Evolutionary conservation across 2,797 vertebrate species (phyloP).

Genomic region (Hyperoplus immaculatus): DNA sequence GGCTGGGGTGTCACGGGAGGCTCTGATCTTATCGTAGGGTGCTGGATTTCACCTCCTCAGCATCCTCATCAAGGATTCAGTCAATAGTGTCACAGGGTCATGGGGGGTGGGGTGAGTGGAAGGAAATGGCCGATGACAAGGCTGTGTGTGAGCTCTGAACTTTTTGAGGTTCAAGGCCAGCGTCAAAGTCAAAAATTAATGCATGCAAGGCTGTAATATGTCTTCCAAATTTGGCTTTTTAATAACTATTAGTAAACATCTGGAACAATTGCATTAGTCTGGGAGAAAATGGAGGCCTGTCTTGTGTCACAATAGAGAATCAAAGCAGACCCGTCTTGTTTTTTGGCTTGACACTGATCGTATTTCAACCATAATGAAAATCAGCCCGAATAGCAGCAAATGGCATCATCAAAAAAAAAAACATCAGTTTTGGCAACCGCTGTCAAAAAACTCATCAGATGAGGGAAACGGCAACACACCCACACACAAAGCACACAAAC

Average conservation of each 20-base stretch:
- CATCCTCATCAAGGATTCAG: constrained; percentile 89
- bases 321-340: constrained; percentile 9
- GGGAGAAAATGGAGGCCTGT: not conserved
- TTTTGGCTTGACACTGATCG: constrained; percentile 42
- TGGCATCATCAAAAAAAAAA: constrained; percentile 45
- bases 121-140: constrained; percentile 57
- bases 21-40: constrained; percentile 90
- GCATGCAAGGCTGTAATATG: not conserved
- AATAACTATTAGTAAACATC: constrained; percentile 8
- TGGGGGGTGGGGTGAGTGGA: constrained; percentile 8
- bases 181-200: constrained; percentile 55
- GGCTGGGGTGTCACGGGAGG: constrained; percentile 62
- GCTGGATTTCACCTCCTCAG: constrained; percentile 92
- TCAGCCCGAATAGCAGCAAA: constrained; percentile 42
- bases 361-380: constrained; percentile 58
- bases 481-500: constrained; percentile 1
- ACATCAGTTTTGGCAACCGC: constrained; percentile 45
- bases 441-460: constrained; percentile 49
- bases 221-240: constrained; percentile 33
- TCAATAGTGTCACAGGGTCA: constrained; percentile 86
- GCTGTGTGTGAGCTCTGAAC: constrained; percentile 20
- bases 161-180: constrained; percentile 56
- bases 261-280: constrained; percentile 9
- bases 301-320: not conserved
- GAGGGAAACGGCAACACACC: not conserved